Conservation (phyloP, 2,113 vertebrate species). For the Empidonax alnorum region DNA sequence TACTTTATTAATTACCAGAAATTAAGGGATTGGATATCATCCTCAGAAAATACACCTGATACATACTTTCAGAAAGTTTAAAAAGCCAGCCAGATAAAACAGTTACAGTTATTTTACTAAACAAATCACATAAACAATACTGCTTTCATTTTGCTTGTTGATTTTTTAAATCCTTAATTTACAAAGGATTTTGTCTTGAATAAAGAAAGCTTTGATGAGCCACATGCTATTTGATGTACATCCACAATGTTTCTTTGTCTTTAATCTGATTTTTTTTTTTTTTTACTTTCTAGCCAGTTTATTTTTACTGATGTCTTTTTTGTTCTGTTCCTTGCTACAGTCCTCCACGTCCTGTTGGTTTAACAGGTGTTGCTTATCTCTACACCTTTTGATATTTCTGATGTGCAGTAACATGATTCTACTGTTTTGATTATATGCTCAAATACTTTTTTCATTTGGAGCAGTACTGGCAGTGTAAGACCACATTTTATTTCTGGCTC, state of each 20-base stretch:
- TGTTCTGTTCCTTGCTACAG: neutral
- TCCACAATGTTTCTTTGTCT: neutral
- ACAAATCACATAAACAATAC: neutral
- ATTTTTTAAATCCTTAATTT: neutral
- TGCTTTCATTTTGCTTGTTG: neutral
- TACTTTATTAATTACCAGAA: neutral
- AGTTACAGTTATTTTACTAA: neutral
- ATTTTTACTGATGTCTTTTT: neutral
- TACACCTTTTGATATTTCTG: neutral
- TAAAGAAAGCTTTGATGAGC: neutral
- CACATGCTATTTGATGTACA: neutral
- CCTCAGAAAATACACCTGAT: neutral
- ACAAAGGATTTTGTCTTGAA: neutral
- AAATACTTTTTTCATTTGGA: neutral
- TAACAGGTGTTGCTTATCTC: neutral
- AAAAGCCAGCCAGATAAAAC: neutral
- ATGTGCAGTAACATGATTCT: neutral
- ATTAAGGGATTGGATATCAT: neutral
- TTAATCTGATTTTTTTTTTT: neutral
- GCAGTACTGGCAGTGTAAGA: neutral
- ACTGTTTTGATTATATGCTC: neutral
- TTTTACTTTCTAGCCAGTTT: neutral
- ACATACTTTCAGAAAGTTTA: neutral
- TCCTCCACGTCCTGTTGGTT: neutral
- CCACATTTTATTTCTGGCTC: neutral